Evolutionary conservation across 2,888 invertebrate genomes (phyloP).

Genomic region (Macropis europaea): DNA sequence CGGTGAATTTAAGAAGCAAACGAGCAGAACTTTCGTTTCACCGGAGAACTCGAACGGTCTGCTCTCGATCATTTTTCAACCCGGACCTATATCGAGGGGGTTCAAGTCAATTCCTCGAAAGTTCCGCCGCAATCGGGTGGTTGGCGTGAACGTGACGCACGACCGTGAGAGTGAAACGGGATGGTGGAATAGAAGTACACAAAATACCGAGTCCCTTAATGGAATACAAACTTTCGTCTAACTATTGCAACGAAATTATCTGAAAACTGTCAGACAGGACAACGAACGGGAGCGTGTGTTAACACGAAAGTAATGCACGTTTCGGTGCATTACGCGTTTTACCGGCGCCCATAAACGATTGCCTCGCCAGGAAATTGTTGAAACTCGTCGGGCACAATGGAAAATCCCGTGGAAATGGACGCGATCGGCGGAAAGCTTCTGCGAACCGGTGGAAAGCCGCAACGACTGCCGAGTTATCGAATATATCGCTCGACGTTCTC

Average conservation of each 20-base stretch:
- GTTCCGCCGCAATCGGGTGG: too few species aligned
- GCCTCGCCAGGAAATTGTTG: constrained; percentile 31
- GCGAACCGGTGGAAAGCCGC: neutral
- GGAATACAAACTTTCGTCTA: constrained; percentile 69
- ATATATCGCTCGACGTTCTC: constrained; percentile 14
- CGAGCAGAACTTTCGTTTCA: too few species aligned
- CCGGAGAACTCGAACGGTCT: too few species aligned
- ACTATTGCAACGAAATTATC: constrained; percentile 72
- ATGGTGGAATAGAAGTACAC: constrained; percentile 38
- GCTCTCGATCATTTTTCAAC: too few species aligned
- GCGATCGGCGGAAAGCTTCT: neutral
- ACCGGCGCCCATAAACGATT: constrained; percentile 22
- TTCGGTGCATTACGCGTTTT: constrained; percentile 28
- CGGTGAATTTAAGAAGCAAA: too few species aligned
- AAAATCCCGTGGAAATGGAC: constrained; percentile 19
- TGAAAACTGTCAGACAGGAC: constrained; percentile 63
- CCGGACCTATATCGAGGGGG: too few species aligned
- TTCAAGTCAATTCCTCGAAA: too few species aligned
- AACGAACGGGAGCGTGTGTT: constrained; percentile 11
- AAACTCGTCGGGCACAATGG: constrained; percentile 19
- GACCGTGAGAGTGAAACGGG: too few species aligned
- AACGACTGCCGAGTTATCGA: constrained; percentile 2
- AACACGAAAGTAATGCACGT: constrained; percentile 59
- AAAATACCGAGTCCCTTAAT: constrained; percentile 68
- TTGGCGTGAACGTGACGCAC: constrained; percentile 7